A percentile compares a stretch with the other conserved stretches of the same genome.
phyloP scores from a whole-genome alignment of 2,888 invertebrate species.

The Oithona nana region DNA sequence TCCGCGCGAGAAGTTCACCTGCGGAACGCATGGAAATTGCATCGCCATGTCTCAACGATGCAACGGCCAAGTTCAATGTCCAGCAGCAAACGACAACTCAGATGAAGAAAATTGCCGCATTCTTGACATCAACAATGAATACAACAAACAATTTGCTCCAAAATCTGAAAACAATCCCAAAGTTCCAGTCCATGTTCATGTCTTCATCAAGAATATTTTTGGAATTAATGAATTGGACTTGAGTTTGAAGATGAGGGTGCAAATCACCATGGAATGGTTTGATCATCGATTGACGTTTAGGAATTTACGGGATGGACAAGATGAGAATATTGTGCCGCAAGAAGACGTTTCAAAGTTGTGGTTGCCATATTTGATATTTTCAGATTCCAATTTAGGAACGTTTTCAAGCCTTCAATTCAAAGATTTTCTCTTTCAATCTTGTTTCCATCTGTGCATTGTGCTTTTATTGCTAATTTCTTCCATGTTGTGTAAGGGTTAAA shows the following conservation, averaged over 20 bases:
- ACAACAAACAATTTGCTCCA: not conserved
- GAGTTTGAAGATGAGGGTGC: not conserved
- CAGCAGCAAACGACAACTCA: not conserved
- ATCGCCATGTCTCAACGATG: not conserved
- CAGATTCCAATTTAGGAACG: not conserved
- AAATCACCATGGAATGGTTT: not conserved
- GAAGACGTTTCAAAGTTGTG: not conserved
- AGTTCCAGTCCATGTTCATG: not conserved
- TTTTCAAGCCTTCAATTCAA: no score
- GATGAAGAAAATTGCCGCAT: not conserved
- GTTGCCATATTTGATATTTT: not conserved
- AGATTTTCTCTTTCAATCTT: no score
- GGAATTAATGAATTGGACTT: not conserved
- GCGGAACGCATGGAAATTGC: not conserved
- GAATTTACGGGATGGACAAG: not conserved
- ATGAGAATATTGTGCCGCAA: not conserved
- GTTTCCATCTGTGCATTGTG: no score
- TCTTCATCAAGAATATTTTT: not conserved
- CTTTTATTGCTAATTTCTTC: no score
- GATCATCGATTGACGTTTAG: not conserved
- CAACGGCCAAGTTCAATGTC: not conserved
- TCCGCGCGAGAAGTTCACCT: not conserved
- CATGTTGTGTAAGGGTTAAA: no score
- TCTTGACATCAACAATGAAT: not conserved
- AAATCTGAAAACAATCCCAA: not conserved